Evolutionary conservation across 2,797 vertebrate genomes (phyloP), one percentile per base, ranked within the genome.

Genomic region (Oryzias sinensis): DNA sequence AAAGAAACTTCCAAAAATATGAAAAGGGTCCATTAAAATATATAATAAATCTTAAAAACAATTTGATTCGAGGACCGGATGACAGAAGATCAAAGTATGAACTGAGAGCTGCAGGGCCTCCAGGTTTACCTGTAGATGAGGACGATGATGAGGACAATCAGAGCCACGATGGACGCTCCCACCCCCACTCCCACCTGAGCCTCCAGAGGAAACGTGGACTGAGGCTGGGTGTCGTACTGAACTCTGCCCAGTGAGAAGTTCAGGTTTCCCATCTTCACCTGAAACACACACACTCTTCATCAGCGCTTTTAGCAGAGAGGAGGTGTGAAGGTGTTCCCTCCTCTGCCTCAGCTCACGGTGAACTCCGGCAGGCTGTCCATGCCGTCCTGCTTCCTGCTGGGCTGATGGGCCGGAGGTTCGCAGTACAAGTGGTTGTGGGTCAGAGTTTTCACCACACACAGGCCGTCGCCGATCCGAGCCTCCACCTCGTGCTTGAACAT

Each of bases 241-340:
- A 99, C 95, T 4, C 88, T 84, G 41, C 97, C 97, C 79, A 99
- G 79, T 16, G 93, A 93, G 81, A 97, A 96, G 81, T 91, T 93
- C 72, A 97, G 88, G 74, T 96, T 97, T 44, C 97, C 96, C 93
- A 99, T 98, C 80, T 90, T 93, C 6, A 98, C 97, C 97, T 98
- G 86, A 2, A 67, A 37, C 54, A 15, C 29, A 69, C 6, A 43
- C 45, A 49, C 7, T 1, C 5, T 48, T 48, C 22, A 27, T 11
- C 11, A 48, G 4, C 17, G 5, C 43, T 17, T 11, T 22, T 22
- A 22, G 20, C 33, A 37, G 9, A 37, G 29, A 33, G 33, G 9
- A 6, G 43, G 16, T 44, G 16, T 44, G 44, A 20, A 46, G 4
- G 44, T 11, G 44, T 1, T 18, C 20, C 4, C 44, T 14, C 44